Base-by-base conservation (phyloP, 2,797 vertebrate genomes). In the Urophycis tenuis region DNA sequence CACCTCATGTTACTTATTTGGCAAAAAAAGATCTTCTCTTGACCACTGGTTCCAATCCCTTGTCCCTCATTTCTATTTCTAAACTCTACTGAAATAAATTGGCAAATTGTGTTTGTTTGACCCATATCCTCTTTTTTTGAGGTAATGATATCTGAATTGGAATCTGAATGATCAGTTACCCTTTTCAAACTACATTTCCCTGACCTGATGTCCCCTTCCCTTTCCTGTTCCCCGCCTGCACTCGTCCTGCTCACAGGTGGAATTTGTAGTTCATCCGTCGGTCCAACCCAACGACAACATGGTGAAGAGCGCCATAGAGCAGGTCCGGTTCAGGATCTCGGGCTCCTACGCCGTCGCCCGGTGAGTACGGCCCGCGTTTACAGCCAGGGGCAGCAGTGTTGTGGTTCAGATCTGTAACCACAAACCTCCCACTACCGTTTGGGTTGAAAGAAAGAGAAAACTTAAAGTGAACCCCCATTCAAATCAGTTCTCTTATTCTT, bases 261-360 rank as follows among this genome's bases (percentile, higher is more conserved):
- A 98, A 73, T 92, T 99, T 80, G 90, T 98, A 0, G 96, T 95
- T 41, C 95, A 99, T 88, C 97, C 97, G 0, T 98, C 96, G 0
- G 85, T 99, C 87, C 92, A 93, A 77, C 95, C 95, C 29, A 93
- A 77, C 0, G 96, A 99, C 78, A 94, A 95, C 0, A 85, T 95
- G 0, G 93, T 99, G 71, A 93, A 79, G 75, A 95, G 94, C 0
- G 91, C 95, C 75, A 96, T 99, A 0, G 96, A 99, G 77, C 96
- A 99, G 89, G 92, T 96, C 78, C 96, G 97, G 31, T 97, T 99
- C 92, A 95, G 91, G n/a, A 96, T 99, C 88, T 97, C 96, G 89
- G 96, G 94, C 79, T 97, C 95, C 0, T 94, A 91, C 87, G 81
- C 93, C 0, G 91, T 90, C 1, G 86, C 85, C 83, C 94, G 96